Evolutionary conservation across 2,797 vertebrate species (phyloP), one percentile per base, ranked within the genome.

Genomic region (Crocidura indochinensis): DNA sequence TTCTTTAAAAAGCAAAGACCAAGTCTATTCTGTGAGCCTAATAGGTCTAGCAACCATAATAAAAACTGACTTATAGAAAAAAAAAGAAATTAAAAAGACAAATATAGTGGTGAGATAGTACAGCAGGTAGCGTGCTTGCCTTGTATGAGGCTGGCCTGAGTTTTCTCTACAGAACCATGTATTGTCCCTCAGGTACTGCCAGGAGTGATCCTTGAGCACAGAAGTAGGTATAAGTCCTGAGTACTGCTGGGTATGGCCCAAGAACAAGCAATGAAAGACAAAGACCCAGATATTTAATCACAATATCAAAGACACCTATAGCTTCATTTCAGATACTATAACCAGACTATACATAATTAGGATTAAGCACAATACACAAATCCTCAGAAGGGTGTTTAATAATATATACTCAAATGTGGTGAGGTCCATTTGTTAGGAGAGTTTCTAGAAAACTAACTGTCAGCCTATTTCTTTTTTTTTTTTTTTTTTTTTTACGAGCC

Each of bases 11-110:
- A 89, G 77, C 77, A 67, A 67, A 24, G 9, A 31, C 38, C 84
- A 4, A 29, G 6, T 24, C 10, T 22, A 15, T 46, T 7, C 51
- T 51, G 51, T 51, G 10, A 47, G 19, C 65, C 5, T 14, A 89
- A 88, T 53, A n/a, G n/a, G 84, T 87, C 85, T 82, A 51, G 83
- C 74, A 91, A 78, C 67, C 60, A 47, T 15, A 79, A 79, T 81
- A 72, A 87, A 88, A 90, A 68, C 77, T 26, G 80, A 19, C 29
- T 44, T 29, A 2, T 62, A 26, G 78, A 64, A 82, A 81, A 78
- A 51, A 65, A 14, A 69, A 2, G 22, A 60, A 88, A 38, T 71
- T 27, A 77, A 82, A 76, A 47, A 26, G 29, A 71, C 22, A 26
- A 17, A 6, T 1, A 75, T n/a, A 49, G 75, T 44, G 69, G 49